Evolutionary conservation across 1,140 invertebrate species (phyloP), one percentile per base, ranked within the genome.

Genomic region (Drosophila pectinifera): DNA sequence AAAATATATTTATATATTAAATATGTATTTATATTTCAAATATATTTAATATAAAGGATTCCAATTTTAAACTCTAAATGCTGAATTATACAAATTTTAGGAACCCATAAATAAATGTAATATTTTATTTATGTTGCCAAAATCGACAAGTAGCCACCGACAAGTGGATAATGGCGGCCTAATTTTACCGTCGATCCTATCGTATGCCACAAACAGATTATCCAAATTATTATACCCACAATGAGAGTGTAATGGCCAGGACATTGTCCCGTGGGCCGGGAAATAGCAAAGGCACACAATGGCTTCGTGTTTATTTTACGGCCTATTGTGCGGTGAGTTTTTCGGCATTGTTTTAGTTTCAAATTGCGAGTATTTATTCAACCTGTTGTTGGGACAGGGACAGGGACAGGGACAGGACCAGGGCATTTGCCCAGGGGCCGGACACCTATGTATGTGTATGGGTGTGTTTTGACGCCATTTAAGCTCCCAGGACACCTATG

Each of bases 291-390:
- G n/a, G 13, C 20, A 43, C 4, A 72, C 54, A 73, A 59, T 72
- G 38, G 36, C 36, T 70, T 46, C 49, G 18, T 53, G 24, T 68
- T 56, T 56, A 22, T 45, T 43, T 72, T 64, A 51, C 31, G 16
- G 41, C 48, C 56, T 16, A 65, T 67, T 78, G 65, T 51, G 28
- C 22, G 41, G 48, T 42, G 10, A 53, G 79, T 49, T 56, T 53
- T 73, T 68, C 39, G 54, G 49, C 57, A 73, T 85, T 86, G 68
- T 78, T 65, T 67, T 63, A 65, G 54, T 62, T 70, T 84, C 55
- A 63, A 55, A 67, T 73, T 74, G 51, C 45, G 56, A 41, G 39
- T 74, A 62, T 86, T 85, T 78, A 75, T 80, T 70, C 58, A 59
- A 64, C 64, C 55, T 67, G 51, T 74, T 78, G 59, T 49, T 53